phyloP scores from a whole-genome alignment of 92 coral and sea anemone genomes.

The Plumapathes pennacea region DNA sequence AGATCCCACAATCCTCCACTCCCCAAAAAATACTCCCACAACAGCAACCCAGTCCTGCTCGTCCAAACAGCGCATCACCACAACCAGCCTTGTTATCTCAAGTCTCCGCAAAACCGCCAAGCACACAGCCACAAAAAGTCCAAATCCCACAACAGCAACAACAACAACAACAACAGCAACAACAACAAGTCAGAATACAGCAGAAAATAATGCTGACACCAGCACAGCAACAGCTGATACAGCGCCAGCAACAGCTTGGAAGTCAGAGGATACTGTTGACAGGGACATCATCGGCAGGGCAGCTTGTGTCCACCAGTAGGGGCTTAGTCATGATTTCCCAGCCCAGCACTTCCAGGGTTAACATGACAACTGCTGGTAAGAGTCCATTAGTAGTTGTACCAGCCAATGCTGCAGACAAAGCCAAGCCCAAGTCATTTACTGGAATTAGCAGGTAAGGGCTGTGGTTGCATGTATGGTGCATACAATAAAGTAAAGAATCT shows the following conservation, averaged over 20 bases:
- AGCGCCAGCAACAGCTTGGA: slow-evolving; percentile 68
- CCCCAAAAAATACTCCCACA: slow-evolving; percentile 53
- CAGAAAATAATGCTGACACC: slow-evolving; percentile 67
- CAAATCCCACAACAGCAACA: slow-evolving; percentile 37
- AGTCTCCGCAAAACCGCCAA: slow-evolving; percentile 11
- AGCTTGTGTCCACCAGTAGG: slow-evolving; percentile 27
- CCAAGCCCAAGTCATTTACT: slow-evolving; percentile 82
- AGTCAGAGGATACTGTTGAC: slow-evolving; percentile 66
- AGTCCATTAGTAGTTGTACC: slow-evolving; percentile 45
- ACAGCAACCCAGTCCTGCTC: slow-evolving; percentile 49
- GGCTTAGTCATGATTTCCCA: slow-evolving; percentile 68
- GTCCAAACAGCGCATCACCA: slow-evolving; percentile 11
- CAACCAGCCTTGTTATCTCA: slow-evolving; percentile 42
- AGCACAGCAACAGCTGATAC: slow-evolving; percentile 77
- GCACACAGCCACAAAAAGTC: slow-evolving; percentile 44
- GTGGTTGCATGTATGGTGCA: too few relatives aligned
- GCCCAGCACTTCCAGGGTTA: slow-evolving; percentile 46
- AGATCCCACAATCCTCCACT: slow-evolving; percentile 27
- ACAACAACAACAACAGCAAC: slow-evolving; percentile 29
- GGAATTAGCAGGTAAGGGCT: slow-evolving; percentile 77
- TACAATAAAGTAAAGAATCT: too few relatives aligned
- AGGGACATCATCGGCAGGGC: slow-evolving; percentile 51
- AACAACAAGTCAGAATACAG: slow-evolving; percentile 49
- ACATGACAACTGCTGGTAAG: slow-evolving; percentile 9
- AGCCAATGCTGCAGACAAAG: slow-evolving; percentile 70